Conservation (phyloP, 2,888 invertebrate genomes). For the Caenorhabditis becei region DNA sequence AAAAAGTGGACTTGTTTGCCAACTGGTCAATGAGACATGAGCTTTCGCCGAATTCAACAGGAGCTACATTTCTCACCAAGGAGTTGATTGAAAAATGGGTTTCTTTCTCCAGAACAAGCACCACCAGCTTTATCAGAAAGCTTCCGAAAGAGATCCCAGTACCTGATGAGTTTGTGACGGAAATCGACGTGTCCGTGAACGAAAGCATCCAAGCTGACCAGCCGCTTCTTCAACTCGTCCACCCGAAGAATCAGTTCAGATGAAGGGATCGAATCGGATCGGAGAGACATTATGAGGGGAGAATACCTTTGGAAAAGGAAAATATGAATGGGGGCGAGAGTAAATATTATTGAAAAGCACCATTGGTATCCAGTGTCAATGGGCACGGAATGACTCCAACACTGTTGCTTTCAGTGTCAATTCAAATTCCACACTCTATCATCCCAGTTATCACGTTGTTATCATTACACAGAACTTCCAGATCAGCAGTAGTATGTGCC, state of each 20-base stretch:
- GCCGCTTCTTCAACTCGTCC: constrained; percentile 34
- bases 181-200: constrained; percentile 55
- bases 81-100: too few relatives aligned
- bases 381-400: neutral
- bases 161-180: constrained; percentile 53
- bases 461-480: too few relatives aligned
- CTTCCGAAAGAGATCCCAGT: neutral
- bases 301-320: neutral
- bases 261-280: constrained; percentile 26
- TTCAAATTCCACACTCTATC: constrained; percentile 11
- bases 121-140: too few relatives aligned
- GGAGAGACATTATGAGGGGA: constrained; percentile 16
- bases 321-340: constrained; percentile 9
- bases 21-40: neutral
- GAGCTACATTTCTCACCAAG: too few relatives aligned
- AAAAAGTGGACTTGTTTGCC: neutral
- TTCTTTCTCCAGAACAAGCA: too few relatives aligned
- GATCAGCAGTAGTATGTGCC: neutral
- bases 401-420: constrained; percentile 10
- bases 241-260: constrained; percentile 40
- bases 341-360: constrained; percentile 48
- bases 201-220: constrained; percentile 52
- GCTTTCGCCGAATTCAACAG: too few relatives aligned
- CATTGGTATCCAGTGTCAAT: constrained; percentile 28
- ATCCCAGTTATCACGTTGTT: constrained; percentile 9